Evolutionary conservation across 2,797 vertebrate genomes (phyloP).

Genomic region (Clarias laeviceps): DNA sequence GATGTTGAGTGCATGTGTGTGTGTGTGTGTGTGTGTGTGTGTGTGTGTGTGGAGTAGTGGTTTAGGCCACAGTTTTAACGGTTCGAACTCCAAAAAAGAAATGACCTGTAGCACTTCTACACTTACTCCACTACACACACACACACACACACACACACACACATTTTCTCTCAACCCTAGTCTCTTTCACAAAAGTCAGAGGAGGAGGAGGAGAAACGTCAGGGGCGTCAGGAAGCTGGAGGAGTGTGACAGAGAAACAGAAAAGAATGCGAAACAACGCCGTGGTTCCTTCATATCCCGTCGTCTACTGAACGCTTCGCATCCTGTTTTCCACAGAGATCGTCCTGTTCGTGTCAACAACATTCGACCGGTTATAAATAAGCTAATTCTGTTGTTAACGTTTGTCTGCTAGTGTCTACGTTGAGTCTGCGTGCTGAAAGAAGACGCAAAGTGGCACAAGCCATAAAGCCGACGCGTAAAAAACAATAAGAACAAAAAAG

Average conservation of each 20-base stretch:
- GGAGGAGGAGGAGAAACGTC: not conserved
- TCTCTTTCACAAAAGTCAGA: not conserved
- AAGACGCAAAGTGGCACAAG: not conserved
- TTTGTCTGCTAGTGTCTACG: not conserved
- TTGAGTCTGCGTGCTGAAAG: not conserved
- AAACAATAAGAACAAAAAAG: not conserved
- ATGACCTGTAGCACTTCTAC: not conserved
- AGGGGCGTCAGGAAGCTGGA: not conserved
- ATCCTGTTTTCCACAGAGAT: not conserved
- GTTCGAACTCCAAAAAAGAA: not conserved
- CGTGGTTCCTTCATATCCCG: not conserved
- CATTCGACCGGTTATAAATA: not conserved
- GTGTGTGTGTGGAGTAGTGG: not conserved
- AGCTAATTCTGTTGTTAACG: not conserved
- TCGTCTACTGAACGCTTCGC: not conserved
- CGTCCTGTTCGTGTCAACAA: not conserved
- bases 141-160: not conserved
- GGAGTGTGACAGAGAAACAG: not conserved
- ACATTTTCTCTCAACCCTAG: not conserved
- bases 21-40: slow-evolving; percentile 16
- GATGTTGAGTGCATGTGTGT: not conserved
- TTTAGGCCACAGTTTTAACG: not conserved
- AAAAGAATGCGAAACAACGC: slow-evolving; percentile 15
- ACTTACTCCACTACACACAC: not conserved
- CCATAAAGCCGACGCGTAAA: not conserved